A percentile compares a stretch with the other conserved stretches of the same genome.
These are phyloP conservation scores for Daubentonia madagascariensis DNA, from an alignment of 2,113 vertebrate genomes.

Conservation along the genomic window DNA sequence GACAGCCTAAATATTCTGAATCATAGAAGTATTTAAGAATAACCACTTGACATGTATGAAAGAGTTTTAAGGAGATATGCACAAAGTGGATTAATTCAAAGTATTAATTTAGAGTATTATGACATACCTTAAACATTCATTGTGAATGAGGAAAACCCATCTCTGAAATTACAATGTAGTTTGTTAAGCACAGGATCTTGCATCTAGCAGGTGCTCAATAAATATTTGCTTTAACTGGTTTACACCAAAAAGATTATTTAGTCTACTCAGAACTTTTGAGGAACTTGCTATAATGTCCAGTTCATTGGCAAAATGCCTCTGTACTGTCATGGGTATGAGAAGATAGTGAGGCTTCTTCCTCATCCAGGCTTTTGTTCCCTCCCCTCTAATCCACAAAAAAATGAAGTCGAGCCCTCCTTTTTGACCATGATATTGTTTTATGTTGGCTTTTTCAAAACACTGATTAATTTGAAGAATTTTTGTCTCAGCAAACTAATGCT, in stretches of 20 bases:
- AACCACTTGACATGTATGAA: background rate
- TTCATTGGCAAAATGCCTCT: background rate
- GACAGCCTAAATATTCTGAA: background rate
- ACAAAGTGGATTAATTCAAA: background rate
- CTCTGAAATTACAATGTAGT: background rate
- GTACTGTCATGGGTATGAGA: background rate
- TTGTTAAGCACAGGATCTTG: background rate
- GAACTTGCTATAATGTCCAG: background rate
- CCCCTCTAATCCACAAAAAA: background rate
- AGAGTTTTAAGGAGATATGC: background rate
- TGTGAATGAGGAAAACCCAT: background rate
- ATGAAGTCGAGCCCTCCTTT: background rate
- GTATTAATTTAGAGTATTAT: background rate
- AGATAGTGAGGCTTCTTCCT: background rate
- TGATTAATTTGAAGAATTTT: constrained; percentile 22
- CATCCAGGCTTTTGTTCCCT: background rate
- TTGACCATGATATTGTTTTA: background rate
- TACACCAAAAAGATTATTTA: background rate
- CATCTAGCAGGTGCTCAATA: background rate
- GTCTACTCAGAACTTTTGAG: background rate
- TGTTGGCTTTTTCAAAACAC: background rate
- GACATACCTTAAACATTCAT: background rate
- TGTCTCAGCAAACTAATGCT: background rate
- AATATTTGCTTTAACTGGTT: background rate
- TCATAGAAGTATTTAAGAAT: background rate